phyloP scores from a whole-genome alignment of 2,113 vertebrate species.

The Ciconia maguari region DNA sequence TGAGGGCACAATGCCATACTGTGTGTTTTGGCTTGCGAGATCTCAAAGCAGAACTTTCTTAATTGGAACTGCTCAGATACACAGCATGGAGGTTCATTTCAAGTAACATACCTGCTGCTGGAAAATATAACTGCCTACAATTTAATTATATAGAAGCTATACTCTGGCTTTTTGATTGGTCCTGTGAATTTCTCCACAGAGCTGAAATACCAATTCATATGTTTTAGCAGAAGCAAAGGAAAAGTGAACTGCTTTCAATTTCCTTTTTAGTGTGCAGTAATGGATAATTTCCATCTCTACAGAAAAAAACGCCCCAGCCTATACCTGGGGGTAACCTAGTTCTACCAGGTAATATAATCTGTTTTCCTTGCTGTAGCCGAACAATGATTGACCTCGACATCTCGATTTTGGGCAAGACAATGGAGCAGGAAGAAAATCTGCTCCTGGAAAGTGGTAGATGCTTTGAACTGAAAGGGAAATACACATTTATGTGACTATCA shows the following conservation, averaged over 20 bases:
- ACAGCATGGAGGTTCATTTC: conserved; percentile 33
- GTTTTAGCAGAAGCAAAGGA: conserved; percentile 26
- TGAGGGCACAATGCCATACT: conserved; percentile 44
- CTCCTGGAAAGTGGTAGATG: background rate
- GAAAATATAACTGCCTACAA: conserved; percentile 4
- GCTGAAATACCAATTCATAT: background rate
- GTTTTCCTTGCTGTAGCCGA: conserved; percentile 5
- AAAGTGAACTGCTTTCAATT: conserved; percentile 48
- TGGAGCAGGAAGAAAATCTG: background rate
- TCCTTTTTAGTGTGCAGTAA: conserved; percentile 4
- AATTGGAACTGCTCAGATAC: conserved; percentile 15
- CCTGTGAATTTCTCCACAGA: conserved; percentile 1
- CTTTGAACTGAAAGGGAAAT: conserved; percentile 18
- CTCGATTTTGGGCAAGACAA: background rate
- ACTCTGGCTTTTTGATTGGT: background rate
- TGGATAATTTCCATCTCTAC: conserved; percentile 21
- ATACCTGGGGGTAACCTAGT: conserved; percentile 26
- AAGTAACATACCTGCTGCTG: conserved; percentile 26
- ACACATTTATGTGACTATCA: background rate
- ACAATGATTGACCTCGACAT: background rate
- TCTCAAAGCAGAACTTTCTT: conserved; percentile 28
- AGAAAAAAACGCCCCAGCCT: background rate
- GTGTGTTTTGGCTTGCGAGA: conserved; percentile 37
- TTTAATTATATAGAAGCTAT: background rate
- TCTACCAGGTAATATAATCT: conserved; percentile 39